Evolutionary conservation across 2,888 invertebrate species (phyloP), one percentile per base, ranked within the genome.

Genomic region (Euclidia mi): DNA sequence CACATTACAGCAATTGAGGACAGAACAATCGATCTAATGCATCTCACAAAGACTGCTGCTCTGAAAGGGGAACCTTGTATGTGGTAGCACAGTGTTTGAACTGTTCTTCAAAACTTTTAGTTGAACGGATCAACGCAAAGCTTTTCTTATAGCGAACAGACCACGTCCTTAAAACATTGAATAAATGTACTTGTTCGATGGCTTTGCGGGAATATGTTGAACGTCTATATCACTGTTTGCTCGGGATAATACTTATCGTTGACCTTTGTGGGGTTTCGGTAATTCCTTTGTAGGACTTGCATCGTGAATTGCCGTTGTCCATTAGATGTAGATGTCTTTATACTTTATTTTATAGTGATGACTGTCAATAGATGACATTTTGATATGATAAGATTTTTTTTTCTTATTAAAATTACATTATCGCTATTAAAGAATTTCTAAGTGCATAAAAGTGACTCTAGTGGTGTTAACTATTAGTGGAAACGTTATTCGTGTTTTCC

Each of bases 81-180:
- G n/a, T n/a, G n/a, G 83, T 82, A 76, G 92, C 91, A 78, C 91
- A n/a, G 87, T 93, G 92, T 94, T 94, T 94, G 93, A 90, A 91
- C 89, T 87, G 90, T 88, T 89, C 92, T 92, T 92, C 88, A 94
- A 90, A 92, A 94, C 91, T 93, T 94, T 94, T 87, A 92, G 90
- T 84, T 78, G 81, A 82, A 81, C 81, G 79, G 82, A 85, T 85
- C 87, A 85, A 87, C 82, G 78, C 79, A 51, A 78, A 84, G 84
- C 83, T 82, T 90, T 91, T 91, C 89, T 90, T 89, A 79, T 77
- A 67, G 61, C 42, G 63, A 74, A 77, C 76, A 72, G 84, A 82
- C 84, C 75, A 82, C 83, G 85, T 88, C 82, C 87, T 87, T 84
- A 84, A 86, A 88, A 84, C 84, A 84, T 79, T 83, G 87, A 84